Evolutionary conservation across 2,113 vertebrate genomes (phyloP).

Genomic region (Cricetomys ansorgei): DNA sequence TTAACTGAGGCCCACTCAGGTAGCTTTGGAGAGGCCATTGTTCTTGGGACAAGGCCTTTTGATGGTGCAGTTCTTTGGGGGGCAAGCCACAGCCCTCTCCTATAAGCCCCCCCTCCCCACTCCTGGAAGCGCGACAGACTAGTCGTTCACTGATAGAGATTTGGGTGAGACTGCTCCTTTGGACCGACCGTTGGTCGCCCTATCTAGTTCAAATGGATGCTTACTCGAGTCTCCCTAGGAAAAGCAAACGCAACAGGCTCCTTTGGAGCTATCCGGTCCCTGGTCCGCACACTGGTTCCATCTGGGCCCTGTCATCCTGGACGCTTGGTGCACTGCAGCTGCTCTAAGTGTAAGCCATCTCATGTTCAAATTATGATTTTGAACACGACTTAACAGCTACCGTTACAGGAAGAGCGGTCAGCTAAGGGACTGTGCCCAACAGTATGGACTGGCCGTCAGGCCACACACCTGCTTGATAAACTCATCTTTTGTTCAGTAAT

Average conservation of each 20-base stretch:
- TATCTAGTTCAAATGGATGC: neutral
- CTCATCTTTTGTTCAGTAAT: neutral
- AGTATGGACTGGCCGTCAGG: neutral
- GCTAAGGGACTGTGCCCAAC: neutral
- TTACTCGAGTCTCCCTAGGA: neutral
- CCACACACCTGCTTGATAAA: neutral
- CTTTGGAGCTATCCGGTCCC: neutral
- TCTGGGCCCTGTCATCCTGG: rapidly evolving
- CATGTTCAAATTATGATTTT: neutral
- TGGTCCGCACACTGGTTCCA: neutral
- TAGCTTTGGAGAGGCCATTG: neutral
- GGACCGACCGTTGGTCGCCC: neutral
- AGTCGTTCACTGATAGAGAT: neutral
- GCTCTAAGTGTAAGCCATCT: neutral
- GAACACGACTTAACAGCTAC: neutral
- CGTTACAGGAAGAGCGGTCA: neutral
- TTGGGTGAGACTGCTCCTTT: neutral
- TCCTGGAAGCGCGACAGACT: neutral
- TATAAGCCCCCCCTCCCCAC: neutral
- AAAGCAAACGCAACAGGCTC: neutral
- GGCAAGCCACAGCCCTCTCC: neutral
- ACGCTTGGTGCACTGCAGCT: neutral
- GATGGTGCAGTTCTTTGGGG: neutral
- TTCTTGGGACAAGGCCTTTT: neutral
- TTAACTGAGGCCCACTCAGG: neutral